Evolutionary conservation across 2,888 invertebrate species (phyloP).

Genomic region (Flexamia atlantica): DNA sequence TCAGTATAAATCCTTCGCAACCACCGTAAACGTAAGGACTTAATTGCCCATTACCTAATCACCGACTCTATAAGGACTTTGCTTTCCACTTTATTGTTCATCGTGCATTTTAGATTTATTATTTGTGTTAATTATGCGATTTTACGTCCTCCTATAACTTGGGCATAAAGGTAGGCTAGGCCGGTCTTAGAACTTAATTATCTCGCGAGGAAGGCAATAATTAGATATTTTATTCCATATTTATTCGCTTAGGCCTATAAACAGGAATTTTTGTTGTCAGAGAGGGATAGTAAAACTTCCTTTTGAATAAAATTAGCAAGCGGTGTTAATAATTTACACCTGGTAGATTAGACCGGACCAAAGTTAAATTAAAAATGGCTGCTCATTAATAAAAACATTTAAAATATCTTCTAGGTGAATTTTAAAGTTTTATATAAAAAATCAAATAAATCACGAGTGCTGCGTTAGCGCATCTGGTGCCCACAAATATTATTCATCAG

Average conservation of each 20-base stretch:
- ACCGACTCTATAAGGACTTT: constrained; percentile 21
- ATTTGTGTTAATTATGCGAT: constrained; percentile 42
- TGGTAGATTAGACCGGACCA: too few species aligned
- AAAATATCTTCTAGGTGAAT: too few species aligned
- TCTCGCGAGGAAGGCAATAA: constrained; percentile 16
- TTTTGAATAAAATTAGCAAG: too few species aligned
- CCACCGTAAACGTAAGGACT: neutral
- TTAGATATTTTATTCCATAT: neutral
- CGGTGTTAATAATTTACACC: too few species aligned
- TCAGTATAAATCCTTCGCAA: constrained; percentile 3
- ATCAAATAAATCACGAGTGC: too few species aligned
- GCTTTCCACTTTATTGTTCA: constrained; percentile 31
- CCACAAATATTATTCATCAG: too few species aligned
- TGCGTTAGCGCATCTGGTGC: too few species aligned
- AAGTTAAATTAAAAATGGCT: too few species aligned
- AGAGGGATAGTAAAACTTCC: neutral
- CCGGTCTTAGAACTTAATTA: constrained; percentile 27
- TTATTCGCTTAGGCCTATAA: constrained; percentile 17
- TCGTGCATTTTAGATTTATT: constrained; percentile 38
- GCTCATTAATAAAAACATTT: too few species aligned
- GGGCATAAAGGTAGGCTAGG: neutral
- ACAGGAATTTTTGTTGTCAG: constrained; percentile 5
- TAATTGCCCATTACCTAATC: constrained; percentile 38
- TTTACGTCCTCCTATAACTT: constrained; percentile 8
- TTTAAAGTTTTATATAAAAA: too few species aligned